Evolutionary conservation across 2,888 invertebrate genomes (phyloP), one percentile per base, ranked within the genome.

Genomic region (Dascillus cervinus): DNA sequence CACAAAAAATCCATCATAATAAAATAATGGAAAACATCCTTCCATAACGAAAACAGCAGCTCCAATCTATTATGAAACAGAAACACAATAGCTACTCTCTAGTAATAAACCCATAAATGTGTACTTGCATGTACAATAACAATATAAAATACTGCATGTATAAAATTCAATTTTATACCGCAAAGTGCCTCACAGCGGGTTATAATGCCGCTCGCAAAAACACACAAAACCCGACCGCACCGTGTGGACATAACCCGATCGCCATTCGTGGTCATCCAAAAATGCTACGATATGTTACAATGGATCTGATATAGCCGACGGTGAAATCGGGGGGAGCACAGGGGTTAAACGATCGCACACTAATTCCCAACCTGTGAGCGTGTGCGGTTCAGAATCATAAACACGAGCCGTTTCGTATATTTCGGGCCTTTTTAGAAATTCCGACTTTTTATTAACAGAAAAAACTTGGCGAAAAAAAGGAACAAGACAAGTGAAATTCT

Each of bases 401-500:
- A 25, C 21, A 26, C 26, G 26, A 32, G 21, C 26, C 17, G 24
- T 32, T 26, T 14, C 4, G n/a, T n/a, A n/a, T n/a, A n/a, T n/a
- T n/a, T n/a, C n/a, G n/a, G n/a, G n/a, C n/a, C n/a, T n/a, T n/a
- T n/a, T n/a, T n/a, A n/a, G n/a, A n/a, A n/a, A n/a, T n/a, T n/a
- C n/a, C n/a, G n/a, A n/a, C n/a, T 17, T 17, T 6, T 17, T 17
- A 4, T 17, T 6, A 17, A 17, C 17, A 21, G 32, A 24, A 37
- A 31, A 32, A 27, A 33, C 35, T 38, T 34, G 35, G 30, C 32
- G n/a, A n/a, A n/a, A n/a, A 52, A 55, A 55, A 54, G 46, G 49
- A 55, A 54, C 52, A 55, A 50, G 52, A 47, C 52, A 54, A 52
- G 50, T 51, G 60, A 60, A 60, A 59, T 61, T 61, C 61, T 60